phyloP scores from a whole-genome alignment of 2,113 vertebrate genomes.

The Gallinago jamesoni region DNA sequence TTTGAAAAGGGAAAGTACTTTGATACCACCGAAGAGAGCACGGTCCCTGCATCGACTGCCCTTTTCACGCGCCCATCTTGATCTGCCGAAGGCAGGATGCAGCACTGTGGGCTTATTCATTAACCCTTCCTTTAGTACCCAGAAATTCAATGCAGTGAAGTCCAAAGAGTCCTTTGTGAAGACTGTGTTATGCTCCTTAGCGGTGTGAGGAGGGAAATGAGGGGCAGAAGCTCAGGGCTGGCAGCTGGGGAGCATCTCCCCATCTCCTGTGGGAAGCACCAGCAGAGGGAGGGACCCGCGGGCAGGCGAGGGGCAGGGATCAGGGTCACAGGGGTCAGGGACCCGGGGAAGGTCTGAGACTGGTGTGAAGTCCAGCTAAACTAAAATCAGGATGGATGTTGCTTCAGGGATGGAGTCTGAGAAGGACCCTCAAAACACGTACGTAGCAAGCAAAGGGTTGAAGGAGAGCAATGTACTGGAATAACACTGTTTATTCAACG shows the following conservation, averaged over 20 bases:
- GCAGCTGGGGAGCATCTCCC: neutral
- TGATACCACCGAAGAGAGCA: neutral
- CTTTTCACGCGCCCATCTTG: neutral
- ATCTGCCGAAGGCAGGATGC: neutral
- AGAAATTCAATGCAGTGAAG: neutral
- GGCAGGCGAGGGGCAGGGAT: neutral
- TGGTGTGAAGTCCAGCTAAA: neutral
- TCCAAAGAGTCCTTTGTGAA: neutral
- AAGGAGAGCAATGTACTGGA: neutral
- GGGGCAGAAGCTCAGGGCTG: neutral
- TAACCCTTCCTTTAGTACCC: neutral
- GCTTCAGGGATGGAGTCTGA: neutral
- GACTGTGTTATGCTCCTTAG: neutral
- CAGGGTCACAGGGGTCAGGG: accelerated
- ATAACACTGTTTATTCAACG: neutral
- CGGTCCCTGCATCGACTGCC: neutral
- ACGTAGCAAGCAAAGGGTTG: neutral
- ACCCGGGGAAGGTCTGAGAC: neutral
- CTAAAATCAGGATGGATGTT: neutral
- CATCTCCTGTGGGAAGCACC: neutral
- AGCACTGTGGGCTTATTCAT: neutral
- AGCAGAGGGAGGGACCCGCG: neutral
- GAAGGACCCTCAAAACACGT: neutral
- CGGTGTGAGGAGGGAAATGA: neutral
- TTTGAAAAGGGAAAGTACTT: neutral